Evolutionary conservation across 2,113 vertebrate species (phyloP).

Genomic region (Paradisaea rubra): DNA sequence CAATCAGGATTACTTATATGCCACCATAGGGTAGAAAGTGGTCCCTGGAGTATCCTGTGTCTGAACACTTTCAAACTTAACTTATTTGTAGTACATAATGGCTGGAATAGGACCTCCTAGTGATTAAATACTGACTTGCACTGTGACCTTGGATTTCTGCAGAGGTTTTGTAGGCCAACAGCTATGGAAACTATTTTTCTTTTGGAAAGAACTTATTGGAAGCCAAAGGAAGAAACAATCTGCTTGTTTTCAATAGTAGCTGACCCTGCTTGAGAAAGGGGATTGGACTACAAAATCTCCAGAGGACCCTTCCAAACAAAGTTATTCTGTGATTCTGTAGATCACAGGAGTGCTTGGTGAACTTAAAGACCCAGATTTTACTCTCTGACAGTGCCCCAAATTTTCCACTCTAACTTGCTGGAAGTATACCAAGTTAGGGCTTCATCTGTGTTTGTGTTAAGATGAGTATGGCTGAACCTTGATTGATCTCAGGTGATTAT

Average conservation of each 20-base stretch:
- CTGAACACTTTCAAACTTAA: not conserved
- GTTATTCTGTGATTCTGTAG: not conserved
- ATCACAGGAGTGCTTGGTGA: not conserved
- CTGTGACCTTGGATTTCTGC: not conserved
- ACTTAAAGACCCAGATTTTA: not conserved
- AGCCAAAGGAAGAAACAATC: not conserved
- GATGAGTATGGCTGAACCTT: not conserved
- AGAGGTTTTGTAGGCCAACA: not conserved
- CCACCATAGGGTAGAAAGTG: not conserved
- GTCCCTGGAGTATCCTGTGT: not conserved
- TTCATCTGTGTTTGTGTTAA: not conserved
- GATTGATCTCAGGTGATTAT: not conserved
- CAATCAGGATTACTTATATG: not conserved
- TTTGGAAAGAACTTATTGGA: not conserved
- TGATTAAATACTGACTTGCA: constrained; percentile 21
- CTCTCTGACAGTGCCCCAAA: not conserved
- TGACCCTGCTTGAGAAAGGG: not conserved
- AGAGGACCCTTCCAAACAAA: not conserved
- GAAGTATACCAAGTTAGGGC: not conserved
- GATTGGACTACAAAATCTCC: not conserved
- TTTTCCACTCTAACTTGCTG: not conserved
- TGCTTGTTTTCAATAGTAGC: not conserved
- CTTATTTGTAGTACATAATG: not conserved
- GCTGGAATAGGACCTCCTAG: not conserved
- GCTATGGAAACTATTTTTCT: constrained; percentile 28